A percentile compares a stretch with the other conserved stretches of the same genome.
Evolutionary conservation across 2,797 vertebrate genomes (phyloP).

Genomic region (Iguana delicatissima): DNA sequence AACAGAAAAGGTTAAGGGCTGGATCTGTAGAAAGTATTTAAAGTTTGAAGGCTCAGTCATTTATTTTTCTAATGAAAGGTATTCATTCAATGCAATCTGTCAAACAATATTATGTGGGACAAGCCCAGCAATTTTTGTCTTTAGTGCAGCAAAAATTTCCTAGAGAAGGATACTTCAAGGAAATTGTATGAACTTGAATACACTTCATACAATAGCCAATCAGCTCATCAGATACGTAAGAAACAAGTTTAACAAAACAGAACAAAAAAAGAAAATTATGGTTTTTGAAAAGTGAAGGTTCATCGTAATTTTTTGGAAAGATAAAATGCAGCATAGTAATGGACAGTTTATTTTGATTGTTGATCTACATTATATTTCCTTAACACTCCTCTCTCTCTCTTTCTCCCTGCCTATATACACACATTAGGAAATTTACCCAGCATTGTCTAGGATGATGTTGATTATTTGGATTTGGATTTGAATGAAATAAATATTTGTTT

Average conservation of each 20-base stretch:
- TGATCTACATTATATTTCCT: neutral
- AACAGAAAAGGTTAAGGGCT: neutral
- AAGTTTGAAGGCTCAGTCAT: neutral
- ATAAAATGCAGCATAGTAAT: neutral
- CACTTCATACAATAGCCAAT: constrained; percentile 4
- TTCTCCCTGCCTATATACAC: no score
- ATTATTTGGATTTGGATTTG: no score
- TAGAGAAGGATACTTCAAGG: neutral
- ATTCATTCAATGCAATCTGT: constrained; percentile 1
- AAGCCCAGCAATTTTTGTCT: neutral
- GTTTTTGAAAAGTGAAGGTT: constrained; percentile 1
- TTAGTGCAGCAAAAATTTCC: constrained; percentile 7
- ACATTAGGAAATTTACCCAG: no score
- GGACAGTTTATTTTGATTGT: neutral
- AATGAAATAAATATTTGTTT: no score
- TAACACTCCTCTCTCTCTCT: neutral
- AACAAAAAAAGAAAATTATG: neutral
- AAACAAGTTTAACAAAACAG: neutral
- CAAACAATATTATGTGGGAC: neutral
- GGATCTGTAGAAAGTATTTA: neutral
- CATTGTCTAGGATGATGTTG: no score
- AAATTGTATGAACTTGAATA: neutral
- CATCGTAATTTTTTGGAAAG: neutral
- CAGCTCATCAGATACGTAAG: neutral
- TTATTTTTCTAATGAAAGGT: constrained; percentile 5